Percentiles rank a stretch among this genome's conserved stretches.
Evolutionary conservation across 2,888 invertebrate genomes (phyloP).

Genomic region (Melangyna quadrimaculata): DNA sequence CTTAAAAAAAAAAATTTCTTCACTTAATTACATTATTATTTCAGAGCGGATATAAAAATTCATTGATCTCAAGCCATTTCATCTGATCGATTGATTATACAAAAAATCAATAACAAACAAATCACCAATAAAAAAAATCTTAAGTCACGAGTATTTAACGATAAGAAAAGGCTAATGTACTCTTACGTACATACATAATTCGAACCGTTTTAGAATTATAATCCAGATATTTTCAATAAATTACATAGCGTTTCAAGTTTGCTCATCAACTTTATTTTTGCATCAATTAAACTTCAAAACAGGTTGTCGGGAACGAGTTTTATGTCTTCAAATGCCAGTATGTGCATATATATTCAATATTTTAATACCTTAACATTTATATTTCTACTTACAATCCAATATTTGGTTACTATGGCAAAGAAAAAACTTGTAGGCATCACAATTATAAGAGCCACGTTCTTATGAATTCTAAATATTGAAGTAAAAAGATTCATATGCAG

Average conservation of each 20-base stretch:
- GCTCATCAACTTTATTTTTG: not conserved
- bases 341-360: not conserved
- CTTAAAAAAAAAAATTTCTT: not conserved
- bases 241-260: not conserved
- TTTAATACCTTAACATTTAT: not conserved
- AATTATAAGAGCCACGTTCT: too few species aligned
- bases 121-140: not conserved
- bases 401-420: too few species aligned
- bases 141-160: constrained; percentile 1
- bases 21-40: constrained; percentile 9
- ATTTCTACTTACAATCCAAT: not conserved
- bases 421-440: too few species aligned
- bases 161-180: constrained; percentile 15
- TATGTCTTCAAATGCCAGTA: not conserved
- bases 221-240: constrained; percentile 4
- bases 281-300: not conserved
- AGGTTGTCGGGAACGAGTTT: not conserved
- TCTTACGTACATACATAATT: constrained; percentile 12
- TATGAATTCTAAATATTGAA: too few species aligned
- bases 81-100: not conserved
- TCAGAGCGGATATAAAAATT: not conserved
- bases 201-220: not conserved
- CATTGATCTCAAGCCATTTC: constrained; percentile 10
- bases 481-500: too few species aligned
- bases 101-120: not conserved